Base-by-base conservation (phyloP, 92 coral and sea anemone genomes). In the Paragorgia papillata region DNA sequence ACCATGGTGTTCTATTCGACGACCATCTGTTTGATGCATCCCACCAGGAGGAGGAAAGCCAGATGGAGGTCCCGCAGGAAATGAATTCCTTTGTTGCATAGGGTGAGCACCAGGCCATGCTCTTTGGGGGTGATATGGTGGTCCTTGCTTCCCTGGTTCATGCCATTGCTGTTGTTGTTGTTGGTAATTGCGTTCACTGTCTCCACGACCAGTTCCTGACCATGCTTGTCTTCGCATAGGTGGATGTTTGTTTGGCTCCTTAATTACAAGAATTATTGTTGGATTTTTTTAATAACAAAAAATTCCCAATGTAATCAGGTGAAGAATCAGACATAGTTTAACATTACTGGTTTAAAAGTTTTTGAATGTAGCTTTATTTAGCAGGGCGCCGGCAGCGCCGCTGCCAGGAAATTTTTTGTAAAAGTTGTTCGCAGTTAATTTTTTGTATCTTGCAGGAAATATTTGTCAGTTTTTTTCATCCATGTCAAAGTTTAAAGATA, bases 1-100 rank as follows among this genome's bases (percentile, higher is more conserved):
- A 46, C 53, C n/a, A 46, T n/a, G 17, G 12, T 7, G 6, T 28
- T 32, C 78, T 18, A 43, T 9, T 33, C 48, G 46, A 18, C 53
- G 57, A 17, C 35, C 27, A 80, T 31, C 76, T 22, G 57, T 67
- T 29, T 25, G 50, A 40, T 80, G 80, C 57, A 33, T 70, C 51
- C 76, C 75, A 9, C 79, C 83, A 57, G 55, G 62, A 15, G 79
- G 48, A 29, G 62, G 55, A 31, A 34, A 75, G 27, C 81, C 22
- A 1, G 62, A 75, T 17, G 62, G 66, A 49, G 73, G 73, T 44
- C 81, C 78, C 25, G 74, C 49, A 25, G 20, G 82, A 64, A 22
- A 86, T 80, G 49, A 76, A 80, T 66, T 79, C 79, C 83, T 92
- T 90, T 21, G 80, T 89, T 77, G 90, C 83, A 1, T 80, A 79